phyloP scores from a whole-genome alignment of 2,888 invertebrate species.

The Asteroscopus sphinx region DNA sequence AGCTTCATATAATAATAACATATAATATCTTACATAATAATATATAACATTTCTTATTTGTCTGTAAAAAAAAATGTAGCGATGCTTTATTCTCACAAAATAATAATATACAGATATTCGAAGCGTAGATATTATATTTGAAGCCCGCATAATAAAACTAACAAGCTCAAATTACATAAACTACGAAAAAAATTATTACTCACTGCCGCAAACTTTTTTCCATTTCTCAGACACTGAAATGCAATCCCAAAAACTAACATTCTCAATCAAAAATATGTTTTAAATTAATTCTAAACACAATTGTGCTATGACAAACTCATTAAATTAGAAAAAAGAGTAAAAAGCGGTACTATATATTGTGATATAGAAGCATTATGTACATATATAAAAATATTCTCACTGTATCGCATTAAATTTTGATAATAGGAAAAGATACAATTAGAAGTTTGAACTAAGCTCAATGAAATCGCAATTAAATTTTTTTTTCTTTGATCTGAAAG shows the following conservation, averaged over 20 bases:
- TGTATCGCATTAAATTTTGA: conserved; percentile 20
- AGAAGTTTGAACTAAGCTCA: conserved; percentile 16
- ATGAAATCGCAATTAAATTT: conserved; percentile 11
- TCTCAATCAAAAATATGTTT: conserved; percentile 71
- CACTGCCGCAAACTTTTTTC: conserved; percentile 89
- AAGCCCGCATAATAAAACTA: conserved; percentile 55
- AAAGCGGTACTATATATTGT: conserved; percentile 43
- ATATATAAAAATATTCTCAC: conserved; percentile 37
- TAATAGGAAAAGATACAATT: conserved; percentile 15
- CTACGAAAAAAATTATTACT: conserved; percentile 80
- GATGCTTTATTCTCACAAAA: conserved; percentile 22
- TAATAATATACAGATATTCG: conserved; percentile 45
- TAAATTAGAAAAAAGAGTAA: conserved; percentile 46
- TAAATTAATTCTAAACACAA: conserved; percentile 49
- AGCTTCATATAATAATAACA: conserved; percentile 35
- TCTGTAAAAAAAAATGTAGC: conserved; percentile 37
- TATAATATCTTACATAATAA: conserved; percentile 36
- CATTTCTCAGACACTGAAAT: conserved; percentile 89
- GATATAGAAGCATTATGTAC: conserved; percentile 50
- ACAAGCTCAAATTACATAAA: conserved; percentile 74
- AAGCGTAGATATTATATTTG: conserved; percentile 47
- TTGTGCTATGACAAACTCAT: conserved; percentile 41
- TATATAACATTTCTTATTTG: conserved; percentile 7
- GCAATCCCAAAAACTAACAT: conserved; percentile 86
- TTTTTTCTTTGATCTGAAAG: conserved; percentile 15